Evolutionary conservation across 2,888 invertebrate genomes (phyloP).

Genomic region (Synanthedon tipuliformis): DNA sequence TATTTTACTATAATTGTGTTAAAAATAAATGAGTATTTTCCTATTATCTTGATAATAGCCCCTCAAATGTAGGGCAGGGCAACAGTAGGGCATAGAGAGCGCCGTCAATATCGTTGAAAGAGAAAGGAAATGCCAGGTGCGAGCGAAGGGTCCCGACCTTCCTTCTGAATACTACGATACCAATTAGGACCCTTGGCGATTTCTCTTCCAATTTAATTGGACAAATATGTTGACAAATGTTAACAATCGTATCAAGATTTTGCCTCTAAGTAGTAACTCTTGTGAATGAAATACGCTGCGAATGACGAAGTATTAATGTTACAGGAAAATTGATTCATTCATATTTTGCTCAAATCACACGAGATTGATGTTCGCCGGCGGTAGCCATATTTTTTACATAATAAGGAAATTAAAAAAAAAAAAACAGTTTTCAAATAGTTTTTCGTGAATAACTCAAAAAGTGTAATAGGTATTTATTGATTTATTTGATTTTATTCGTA

Average conservation of each 20-base stretch:
- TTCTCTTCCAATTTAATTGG: conserved; percentile 5
- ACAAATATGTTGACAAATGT: conserved; percentile 2
- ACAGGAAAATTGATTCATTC: no score
- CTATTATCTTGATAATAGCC: conserved; percentile 9
- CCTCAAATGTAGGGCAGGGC: conserved; percentile 9
- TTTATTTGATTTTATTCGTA: no score
- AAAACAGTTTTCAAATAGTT: no score
- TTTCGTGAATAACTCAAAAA: no score
- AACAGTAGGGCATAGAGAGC: conserved; percentile 1
- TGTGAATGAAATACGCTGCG: no score
- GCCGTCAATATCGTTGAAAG: neutral
- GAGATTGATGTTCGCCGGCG: no score
- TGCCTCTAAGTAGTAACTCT: neutral
- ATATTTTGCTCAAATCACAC: no score
- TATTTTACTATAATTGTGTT: no score
- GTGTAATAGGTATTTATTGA: no score
- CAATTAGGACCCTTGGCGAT: conserved; percentile 5
- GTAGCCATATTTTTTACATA: no score
- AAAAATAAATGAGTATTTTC: neutral
- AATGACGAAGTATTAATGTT: no score
- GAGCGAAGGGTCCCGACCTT: conserved; percentile 2
- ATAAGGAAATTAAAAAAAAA: no score
- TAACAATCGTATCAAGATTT: neutral
- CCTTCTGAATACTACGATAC: conserved; percentile 1
- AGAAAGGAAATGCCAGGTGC: conserved; percentile 6